Base-by-base conservation (phyloP, 2,797 vertebrate species). In the Moxostoma hubbsi region DNA sequence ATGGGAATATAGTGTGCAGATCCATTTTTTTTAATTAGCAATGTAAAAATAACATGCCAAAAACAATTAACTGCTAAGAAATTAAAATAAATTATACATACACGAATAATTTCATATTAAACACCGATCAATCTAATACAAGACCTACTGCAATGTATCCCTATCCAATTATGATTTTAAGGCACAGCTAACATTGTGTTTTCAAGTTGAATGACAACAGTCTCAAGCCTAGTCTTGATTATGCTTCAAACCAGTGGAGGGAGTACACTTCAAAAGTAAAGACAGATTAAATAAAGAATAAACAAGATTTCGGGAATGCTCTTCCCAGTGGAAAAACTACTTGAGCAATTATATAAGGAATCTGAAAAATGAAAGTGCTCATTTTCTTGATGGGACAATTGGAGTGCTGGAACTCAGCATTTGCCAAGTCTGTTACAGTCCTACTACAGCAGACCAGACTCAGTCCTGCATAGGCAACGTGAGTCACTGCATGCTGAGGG, bases 401-500 rank as follows among this genome's bases (percentile, higher is more conserved):
- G 9, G 59, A 50, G 47, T 15, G 12, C 9, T 43, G 9, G 18
- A 62, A 53, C 46, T 43, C 53, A 36, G 16, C 10, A 43, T 61
- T 50, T 62, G n/a, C 18, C 16, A 24, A 63, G 18, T 12, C 24
- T 63, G 18, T 9, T 12, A 43, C 58, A 15, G 45, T 9, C 57
- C 18, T 36, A 36, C 36, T 36, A 36, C 36, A 4, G 55, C 11
- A 50, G 12, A 58, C 46, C 12, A 59, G 47, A 71, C 13, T 55
- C n/a, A 7, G 53, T 7, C 18, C 12, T 62, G 50, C 11, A 64
- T 58, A 88, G 86, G 68, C 47, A 88, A 93, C 90, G 89, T 94
- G 94, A 91, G 81, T 82, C 91, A 84, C 85, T 86, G 91, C 93
- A 93, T 90, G 91, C 88, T 65, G 46, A 73, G 36, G 63, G 63